A percentile compares a stretch with the other conserved stretches of the same genome.
These are phyloP conservation scores for Oppia nitens DNA, from an alignment of 1,140 invertebrate species.

Conservation along the genomic window DNA sequence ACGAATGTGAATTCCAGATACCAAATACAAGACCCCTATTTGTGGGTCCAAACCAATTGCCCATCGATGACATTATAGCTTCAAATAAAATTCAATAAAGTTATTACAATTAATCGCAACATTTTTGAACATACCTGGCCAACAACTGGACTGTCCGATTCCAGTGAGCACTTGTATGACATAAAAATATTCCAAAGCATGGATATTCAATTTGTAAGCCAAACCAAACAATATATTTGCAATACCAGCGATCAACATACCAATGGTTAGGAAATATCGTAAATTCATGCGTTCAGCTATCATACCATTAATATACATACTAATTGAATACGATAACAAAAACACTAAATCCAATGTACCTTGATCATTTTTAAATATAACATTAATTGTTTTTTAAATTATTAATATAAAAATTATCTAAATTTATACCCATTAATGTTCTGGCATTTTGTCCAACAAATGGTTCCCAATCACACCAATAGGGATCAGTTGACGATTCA, in stretches of 20 bases:
- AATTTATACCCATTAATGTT: not conserved
- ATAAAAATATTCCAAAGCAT: constrained; percentile 70
- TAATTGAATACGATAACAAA: constrained; percentile 72
- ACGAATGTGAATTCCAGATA: constrained; percentile 87
- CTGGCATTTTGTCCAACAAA: constrained; percentile 45
- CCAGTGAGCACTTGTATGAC: constrained; percentile 56
- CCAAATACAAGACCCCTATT: constrained; percentile 72
- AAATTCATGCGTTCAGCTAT: constrained; percentile 78
- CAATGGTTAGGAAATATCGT: constrained; percentile 69
- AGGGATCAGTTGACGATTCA: constrained; percentile 30
- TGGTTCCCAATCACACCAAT: constrained; percentile 76
- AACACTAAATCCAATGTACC: constrained; percentile 63
- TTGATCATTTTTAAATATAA: not conserved
- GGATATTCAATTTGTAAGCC: constrained; percentile 59
- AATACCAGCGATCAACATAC: constrained; percentile 71
- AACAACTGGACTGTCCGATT: constrained; percentile 72
- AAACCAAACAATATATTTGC: constrained; percentile 74
- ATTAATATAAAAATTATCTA: too few species aligned
- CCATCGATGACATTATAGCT: constrained; percentile 66
- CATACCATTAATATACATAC: constrained; percentile 79
- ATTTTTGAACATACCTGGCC: constrained; percentile 40
- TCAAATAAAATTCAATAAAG: constrained; percentile 77
- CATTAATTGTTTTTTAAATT: not conserved
- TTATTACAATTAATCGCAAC: too few species aligned
- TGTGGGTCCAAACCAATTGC: constrained; percentile 72